These are phyloP conservation scores for Sialis fuliginosa DNA, from an alignment of 2,888 invertebrate species.

Conservation along the genomic window DNA sequence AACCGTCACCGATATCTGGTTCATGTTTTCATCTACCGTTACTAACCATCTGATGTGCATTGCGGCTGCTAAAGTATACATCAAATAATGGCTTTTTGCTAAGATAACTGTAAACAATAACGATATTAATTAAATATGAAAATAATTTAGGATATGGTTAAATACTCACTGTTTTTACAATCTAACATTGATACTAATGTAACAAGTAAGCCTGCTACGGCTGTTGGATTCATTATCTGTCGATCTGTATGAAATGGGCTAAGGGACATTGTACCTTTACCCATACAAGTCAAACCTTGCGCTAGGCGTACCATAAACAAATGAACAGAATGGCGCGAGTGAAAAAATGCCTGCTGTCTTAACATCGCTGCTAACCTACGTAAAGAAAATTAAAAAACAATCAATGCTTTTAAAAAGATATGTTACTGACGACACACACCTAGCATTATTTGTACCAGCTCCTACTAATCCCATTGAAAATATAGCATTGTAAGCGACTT, in stretches of 20 bases:
- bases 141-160: background rate
- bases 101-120: constrained; percentile 32
- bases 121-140: background rate
- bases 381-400: constrained; percentile 7
- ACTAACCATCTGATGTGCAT: constrained; percentile 98
- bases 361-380: constrained; percentile 87
- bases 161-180: constrained; percentile 65
- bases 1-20: constrained; percentile 80
- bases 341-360: constrained; percentile 89
- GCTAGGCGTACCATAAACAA: constrained; percentile 94
- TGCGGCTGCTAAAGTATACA: constrained; percentile 85
- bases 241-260: constrained; percentile 93
- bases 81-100: constrained; percentile 83
- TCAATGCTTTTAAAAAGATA: too few species aligned
- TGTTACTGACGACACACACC: too few species aligned
- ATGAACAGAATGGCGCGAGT: constrained; percentile 90
- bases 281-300: constrained; percentile 91
- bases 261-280: constrained; percentile 93
- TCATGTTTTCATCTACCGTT: constrained; percentile 84
- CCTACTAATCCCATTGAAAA: constrained; percentile 94
- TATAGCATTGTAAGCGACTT: constrained; percentile 95
- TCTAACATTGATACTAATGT: constrained; percentile 83
- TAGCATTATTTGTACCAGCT: constrained; percentile 68
- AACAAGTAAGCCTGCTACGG: constrained; percentile 81
- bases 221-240: constrained; percentile 82